Evolutionary conservation across 2,113 vertebrate species (phyloP).

Genomic region (Athene cunicularia): DNA sequence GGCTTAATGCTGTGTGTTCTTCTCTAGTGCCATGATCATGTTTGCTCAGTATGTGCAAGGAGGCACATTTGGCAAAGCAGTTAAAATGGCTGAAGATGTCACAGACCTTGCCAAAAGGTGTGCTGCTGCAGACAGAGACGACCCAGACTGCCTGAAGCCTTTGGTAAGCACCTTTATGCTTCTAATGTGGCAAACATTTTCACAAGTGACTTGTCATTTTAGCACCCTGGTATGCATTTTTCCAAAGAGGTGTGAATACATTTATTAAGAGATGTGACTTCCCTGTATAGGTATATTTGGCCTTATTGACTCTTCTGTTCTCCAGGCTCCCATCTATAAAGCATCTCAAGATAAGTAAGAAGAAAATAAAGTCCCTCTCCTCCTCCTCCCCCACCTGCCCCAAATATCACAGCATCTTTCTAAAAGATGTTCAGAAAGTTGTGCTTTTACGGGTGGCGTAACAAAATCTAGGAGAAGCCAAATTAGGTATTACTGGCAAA

Average conservation of each 20-base stretch:
- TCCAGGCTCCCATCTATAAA: neutral
- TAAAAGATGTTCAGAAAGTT: neutral
- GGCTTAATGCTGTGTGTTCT: neutral
- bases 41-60: slow-evolving; percentile 46
- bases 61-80: neutral
- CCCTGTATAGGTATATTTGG: rapidly evolving
- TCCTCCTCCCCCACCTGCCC: too few species aligned
- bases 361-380: neutral
- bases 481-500: neutral
- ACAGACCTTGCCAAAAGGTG: slow-evolving; percentile 2
- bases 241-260: rapidly evolving
- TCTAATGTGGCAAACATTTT: rapidly evolving
- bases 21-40: neutral
- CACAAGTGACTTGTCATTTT: neutral
- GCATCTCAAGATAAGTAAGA: neutral
- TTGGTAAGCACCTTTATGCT: neutral
- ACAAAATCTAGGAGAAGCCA: neutral
- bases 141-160: neutral
- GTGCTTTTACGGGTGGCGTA: neutral
- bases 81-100: neutral
- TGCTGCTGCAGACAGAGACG: neutral
- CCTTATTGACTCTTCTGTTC: neutral
- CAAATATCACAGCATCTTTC: neutral
- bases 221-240: neutral
- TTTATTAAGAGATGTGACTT: rapidly evolving